A percentile compares a stretch with the other conserved stretches of the same genome.
Conservation (phyloP, 35 echinoderm and acorn worm species). For the Diadema setosum region DNA sequence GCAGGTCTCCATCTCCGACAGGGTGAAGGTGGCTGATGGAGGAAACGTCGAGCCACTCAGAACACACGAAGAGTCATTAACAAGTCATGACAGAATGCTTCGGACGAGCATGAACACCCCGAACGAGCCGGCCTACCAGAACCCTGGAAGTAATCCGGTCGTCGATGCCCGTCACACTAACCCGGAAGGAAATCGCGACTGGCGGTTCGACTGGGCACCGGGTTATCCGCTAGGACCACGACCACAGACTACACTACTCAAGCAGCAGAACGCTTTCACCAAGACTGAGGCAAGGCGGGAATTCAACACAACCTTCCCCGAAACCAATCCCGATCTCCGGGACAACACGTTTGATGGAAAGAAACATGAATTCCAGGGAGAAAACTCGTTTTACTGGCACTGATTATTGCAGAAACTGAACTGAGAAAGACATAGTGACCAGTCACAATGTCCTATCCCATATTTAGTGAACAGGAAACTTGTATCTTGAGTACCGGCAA, state of each 20-base stretch:
- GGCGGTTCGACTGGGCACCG: slow-evolving; percentile 66
- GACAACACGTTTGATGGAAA: slow-evolving; percentile 78
- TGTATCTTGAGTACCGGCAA: too few species aligned
- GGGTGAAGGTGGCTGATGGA: slow-evolving; percentile 55
- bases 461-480: too few species aligned
- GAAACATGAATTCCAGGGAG: slow-evolving; percentile 83
- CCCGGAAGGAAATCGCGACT: slow-evolving; percentile 55
- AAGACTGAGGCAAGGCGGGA: slow-evolving; percentile 38
- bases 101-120: neutral
- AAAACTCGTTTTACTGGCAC: slow-evolving; percentile 86
- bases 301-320: slow-evolving; percentile 67
- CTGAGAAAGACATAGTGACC: too few species aligned
- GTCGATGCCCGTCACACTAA: slow-evolving; percentile 70
- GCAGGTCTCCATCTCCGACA: slow-evolving; percentile 44
- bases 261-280: slow-evolving; percentile 91
- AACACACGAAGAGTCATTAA: neutral
- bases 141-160: slow-evolving; percentile 42
- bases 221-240: slow-evolving; percentile 47
- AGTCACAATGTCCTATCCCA: too few species aligned
- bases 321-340: slow-evolving; percentile 82
- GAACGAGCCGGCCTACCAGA: slow-evolving; percentile 41
- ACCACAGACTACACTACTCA: slow-evolving; percentile 68
- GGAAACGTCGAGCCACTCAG: slow-evolving; percentile 42
- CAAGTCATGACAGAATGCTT: slow-evolving; percentile 10
- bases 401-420: too few species aligned